Evolutionary conservation across 37 sponge, comb jelly and placozoan species (phyloP).

Genomic region (Lycopodina hypogea): DNA sequence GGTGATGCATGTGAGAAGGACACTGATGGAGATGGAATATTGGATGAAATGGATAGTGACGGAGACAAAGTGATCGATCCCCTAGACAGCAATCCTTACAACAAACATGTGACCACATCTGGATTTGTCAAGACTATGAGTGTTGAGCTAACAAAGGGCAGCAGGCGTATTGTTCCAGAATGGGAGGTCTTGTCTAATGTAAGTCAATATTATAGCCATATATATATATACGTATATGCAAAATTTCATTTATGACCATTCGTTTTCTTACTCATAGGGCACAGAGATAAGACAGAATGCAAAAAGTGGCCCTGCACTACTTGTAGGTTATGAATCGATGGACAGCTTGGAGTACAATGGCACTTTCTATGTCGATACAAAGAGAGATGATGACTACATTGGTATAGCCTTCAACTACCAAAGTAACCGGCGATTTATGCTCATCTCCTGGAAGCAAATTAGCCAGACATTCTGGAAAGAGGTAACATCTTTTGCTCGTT

Average conservation of each 20-base stretch:
- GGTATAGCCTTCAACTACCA: constrained; percentile 89
- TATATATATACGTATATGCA: too few relatives aligned
- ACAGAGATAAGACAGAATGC: constrained; percentile 47
- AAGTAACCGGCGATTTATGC: constrained; percentile 72
- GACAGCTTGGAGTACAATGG: constrained; percentile 70
- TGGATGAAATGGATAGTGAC: constrained; percentile 18
- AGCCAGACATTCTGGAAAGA: constrained; percentile 35
- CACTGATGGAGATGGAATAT: not conserved
- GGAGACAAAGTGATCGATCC: constrained; percentile 44
- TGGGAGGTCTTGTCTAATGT: constrained; percentile 45
- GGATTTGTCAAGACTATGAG: constrained; percentile 38
- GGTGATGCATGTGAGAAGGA: constrained; percentile 73
- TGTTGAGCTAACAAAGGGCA: constrained; percentile 26
- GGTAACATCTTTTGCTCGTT: constrained; percentile 15
- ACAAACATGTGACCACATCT: constrained; percentile 40
- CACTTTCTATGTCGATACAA: constrained; percentile 63
- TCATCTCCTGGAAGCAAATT: constrained; percentile 77
- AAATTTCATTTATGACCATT: constrained; percentile 1
- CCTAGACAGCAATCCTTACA: constrained; percentile 66
- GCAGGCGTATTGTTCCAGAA: constrained; percentile 9
- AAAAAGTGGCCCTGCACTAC: constrained; percentile 53
- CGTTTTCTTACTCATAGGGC: constrained; percentile 29
- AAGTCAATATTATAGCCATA: not conserved
- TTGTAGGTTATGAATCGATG: constrained; percentile 49
- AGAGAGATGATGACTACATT: constrained; percentile 65